Conservation (phyloP, 2,888 invertebrate genomes). For the Napeogenes inachia region DNA sequence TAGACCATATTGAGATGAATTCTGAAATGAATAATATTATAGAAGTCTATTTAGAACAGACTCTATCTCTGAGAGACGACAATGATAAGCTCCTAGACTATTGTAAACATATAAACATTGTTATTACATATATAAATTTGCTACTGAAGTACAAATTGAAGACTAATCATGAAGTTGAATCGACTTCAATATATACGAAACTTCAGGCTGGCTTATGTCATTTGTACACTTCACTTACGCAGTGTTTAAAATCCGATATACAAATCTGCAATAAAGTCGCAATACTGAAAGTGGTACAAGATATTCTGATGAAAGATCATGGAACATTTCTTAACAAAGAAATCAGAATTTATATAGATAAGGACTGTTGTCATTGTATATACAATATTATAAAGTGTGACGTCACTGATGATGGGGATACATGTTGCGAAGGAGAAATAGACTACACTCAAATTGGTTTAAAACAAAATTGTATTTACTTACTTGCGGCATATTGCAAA, state of each 20-base stretch:
- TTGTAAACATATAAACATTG: slow-evolving; percentile 41
- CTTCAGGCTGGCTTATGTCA: slow-evolving; percentile 40
- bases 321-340: slow-evolving; percentile 37
- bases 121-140: slow-evolving; percentile 47
- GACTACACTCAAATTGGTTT: slow-evolving; percentile 48
- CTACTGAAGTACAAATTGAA: slow-evolving; percentile 43
- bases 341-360: slow-evolving; percentile 45
- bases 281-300: slow-evolving; percentile 42
- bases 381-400: slow-evolving; percentile 52
- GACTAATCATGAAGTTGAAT: slow-evolving; percentile 36
- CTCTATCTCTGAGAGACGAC: slow-evolving; percentile 33
- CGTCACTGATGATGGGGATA: slow-evolving; percentile 44
- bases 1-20: slow-evolving; percentile 27
- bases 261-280: slow-evolving; percentile 45
- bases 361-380: slow-evolving; percentile 52
- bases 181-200: slow-evolving; percentile 36
- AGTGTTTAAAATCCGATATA: slow-evolving; percentile 40
- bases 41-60: slow-evolving; percentile 39
- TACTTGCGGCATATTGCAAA: slow-evolving; percentile 60
- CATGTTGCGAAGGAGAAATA: slow-evolving; percentile 47
- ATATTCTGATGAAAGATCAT: slow-evolving; percentile 46
- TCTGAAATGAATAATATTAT: slow-evolving; percentile 42
- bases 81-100: slow-evolving; percentile 37
- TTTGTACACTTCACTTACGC: slow-evolving; percentile 41
- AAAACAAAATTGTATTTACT: slow-evolving; percentile 52